Evolutionary conservation across 1,140 invertebrate species (phyloP).

Genomic region (Heliconius hermathena): DNA sequence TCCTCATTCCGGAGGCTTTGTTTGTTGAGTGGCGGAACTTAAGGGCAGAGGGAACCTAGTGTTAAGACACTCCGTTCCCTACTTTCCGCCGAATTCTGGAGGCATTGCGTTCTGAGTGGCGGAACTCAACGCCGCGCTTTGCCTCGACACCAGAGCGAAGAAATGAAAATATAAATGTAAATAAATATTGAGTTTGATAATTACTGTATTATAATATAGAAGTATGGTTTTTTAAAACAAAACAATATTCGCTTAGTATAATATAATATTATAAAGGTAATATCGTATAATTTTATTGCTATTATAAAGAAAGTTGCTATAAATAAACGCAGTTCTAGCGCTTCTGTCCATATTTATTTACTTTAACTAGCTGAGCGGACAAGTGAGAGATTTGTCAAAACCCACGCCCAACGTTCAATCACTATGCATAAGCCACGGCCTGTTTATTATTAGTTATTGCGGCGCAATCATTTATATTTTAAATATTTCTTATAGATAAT

Average conservation of each 20-base stretch:
- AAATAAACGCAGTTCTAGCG: background rate
- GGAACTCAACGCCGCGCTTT: too few relatives aligned
- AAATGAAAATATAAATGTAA: too few relatives aligned
- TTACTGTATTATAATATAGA: too few relatives aligned
- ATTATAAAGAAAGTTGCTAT: background rate
- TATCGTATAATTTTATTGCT: conserved; percentile 4
- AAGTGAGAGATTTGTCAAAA: conserved; percentile 29
- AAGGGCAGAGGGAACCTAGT: too few relatives aligned
- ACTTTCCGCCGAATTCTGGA: too few relatives aligned
- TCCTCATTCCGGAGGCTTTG: too few relatives aligned
- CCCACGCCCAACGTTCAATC: conserved; percentile 19
- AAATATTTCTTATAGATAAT: background rate
- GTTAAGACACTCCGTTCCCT: too few relatives aligned
- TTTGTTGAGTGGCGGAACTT: too few relatives aligned
- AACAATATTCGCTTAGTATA: background rate
- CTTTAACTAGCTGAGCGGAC: background rate
- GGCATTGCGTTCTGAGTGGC: too few relatives aligned
- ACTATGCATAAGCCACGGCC: conserved; percentile 23
- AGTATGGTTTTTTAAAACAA: background rate
- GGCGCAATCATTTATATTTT: background rate
- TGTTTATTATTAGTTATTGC: conserved; percentile 24
- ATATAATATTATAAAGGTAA: background rate
- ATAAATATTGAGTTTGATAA: too few relatives aligned
- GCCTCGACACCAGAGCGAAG: too few relatives aligned
- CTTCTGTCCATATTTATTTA: conserved; percentile 19